Conservation (phyloP, 2,113 vertebrate genomes). For the Syrrhaptes paradoxus region DNA sequence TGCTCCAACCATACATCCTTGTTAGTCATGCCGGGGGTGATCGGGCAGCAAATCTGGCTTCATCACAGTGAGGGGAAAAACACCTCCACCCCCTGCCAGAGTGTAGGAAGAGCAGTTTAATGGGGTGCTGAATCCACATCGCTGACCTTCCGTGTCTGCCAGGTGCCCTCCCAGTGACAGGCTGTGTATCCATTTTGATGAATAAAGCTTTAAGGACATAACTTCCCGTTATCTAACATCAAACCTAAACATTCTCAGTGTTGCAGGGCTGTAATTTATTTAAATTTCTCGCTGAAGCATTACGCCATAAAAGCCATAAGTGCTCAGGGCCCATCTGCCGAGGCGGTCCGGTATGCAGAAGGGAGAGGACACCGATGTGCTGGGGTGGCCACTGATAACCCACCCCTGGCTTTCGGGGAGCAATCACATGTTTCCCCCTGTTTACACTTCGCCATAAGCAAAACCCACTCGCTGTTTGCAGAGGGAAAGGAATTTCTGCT, state of each 20-base stretch:
- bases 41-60: neutral
- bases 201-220: neutral
- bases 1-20: neutral
- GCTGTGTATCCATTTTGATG: neutral
- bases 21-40: neutral
- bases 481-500: neutral
- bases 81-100: rapidly evolving
- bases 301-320: neutral
- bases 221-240: neutral
- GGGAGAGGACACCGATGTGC: neutral
- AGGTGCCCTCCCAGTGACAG: neutral
- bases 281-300: neutral
- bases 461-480: neutral
- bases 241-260: neutral
- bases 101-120: neutral
- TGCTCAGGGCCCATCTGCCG: neutral
- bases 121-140: neutral
- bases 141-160: neutral
- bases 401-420: neutral
- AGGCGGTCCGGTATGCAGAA: neutral
- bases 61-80: neutral
- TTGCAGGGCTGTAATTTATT: neutral
- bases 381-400: neutral
- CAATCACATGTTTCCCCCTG: neutral
- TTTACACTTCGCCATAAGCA: neutral